Base-by-base conservation (phyloP, 2,797 vertebrate species). In the Dendrocincla tyrannina region DNA sequence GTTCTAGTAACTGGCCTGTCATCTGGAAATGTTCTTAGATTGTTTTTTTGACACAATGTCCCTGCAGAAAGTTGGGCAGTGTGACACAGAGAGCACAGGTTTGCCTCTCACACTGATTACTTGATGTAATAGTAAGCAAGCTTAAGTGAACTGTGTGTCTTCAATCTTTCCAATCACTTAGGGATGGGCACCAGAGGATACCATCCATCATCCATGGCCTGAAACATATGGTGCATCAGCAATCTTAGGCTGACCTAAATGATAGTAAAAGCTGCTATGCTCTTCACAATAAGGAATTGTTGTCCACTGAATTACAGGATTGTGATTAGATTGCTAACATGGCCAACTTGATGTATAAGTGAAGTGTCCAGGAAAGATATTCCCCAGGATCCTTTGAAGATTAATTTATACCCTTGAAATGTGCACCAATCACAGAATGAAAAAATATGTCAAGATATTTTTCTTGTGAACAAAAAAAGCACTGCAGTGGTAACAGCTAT, bases 111-210 rank as follows among this genome's bases (percentile, higher is more conserved):
- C 96, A 64, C 97, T 98, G 98, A 99, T 98, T 98, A 98, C 98
- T 98, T 98, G 98, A 98, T 98, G 97, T 97, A 98, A 98, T 98
- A 98, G 98, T 98, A 98, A 98, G 98, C 98, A 98, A 98, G 98
- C 98, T 98, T 98, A 99, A 99, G 99, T 98, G 98, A 99, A 99
- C 98, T 99, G 98, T 98, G 98, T 98, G 98, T 98, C 98, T 99
- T 99, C 98, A 98, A 98, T 99, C 99, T 99, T 98, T 97, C 98
- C 98, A 98, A 98, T 99, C 98, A 99, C 99, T 99, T 98, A 99
- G 98, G 98, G 97, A 97, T 98, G 98, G 98, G 98, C 98, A 98
- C 98, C 98, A 98, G 98, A 97, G 97, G 98, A 98, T 96, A 96
- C 98, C 98, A 99, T 99, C 99, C 98, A 99, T 99, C 99, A 99